phyloP scores from a whole-genome alignment of 2,797 vertebrate genomes.

The Phyllotis vaccarum region DNA sequence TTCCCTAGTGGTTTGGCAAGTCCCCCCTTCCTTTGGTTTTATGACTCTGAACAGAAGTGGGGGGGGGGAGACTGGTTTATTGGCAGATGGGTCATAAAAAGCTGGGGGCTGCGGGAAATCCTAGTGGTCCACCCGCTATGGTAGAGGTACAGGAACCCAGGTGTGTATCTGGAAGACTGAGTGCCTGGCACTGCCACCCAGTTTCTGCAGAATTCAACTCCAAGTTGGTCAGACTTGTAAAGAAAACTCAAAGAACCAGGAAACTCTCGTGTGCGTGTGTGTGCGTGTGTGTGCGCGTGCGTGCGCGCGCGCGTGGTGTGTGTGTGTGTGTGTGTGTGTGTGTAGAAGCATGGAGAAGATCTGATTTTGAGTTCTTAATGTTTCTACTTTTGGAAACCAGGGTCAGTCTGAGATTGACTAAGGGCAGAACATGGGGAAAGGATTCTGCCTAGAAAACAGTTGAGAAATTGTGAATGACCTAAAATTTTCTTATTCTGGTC shows the following conservation, averaged over 20 bases:
- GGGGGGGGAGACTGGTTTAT: conserved; percentile 95
- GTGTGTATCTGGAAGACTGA: conserved; percentile 61
- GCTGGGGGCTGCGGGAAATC: conserved; percentile 83
- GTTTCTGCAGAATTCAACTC: conserved; percentile 48
- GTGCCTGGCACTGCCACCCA: background rate
- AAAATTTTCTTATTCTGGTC: conserved; percentile 44
- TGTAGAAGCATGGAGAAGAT: background rate
- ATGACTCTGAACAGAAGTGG: conserved; percentile 95
- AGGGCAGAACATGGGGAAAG: background rate
- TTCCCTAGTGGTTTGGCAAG: conserved; percentile 71
- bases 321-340: background rate
- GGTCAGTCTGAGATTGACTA: conserved; percentile 30
- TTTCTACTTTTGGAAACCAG: conserved; percentile 41
- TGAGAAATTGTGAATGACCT: conserved; percentile 54
- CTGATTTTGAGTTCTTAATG: background rate
- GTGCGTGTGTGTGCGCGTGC: background rate
- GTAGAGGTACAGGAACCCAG: conserved; percentile 73
- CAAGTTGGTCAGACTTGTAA: conserved; percentile 9
- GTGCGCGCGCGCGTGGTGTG: background rate
- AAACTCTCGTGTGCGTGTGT: background rate
- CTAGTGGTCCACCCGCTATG: conserved; percentile 14
- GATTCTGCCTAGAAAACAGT: conserved; percentile 38
- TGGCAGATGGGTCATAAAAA: conserved; percentile 97
- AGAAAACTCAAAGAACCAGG: conserved; percentile 49
- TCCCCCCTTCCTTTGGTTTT: conserved; percentile 86